Conservation (phyloP, 64 coral and sea anemone species). For the Pocillopora verrucosa region DNA sequence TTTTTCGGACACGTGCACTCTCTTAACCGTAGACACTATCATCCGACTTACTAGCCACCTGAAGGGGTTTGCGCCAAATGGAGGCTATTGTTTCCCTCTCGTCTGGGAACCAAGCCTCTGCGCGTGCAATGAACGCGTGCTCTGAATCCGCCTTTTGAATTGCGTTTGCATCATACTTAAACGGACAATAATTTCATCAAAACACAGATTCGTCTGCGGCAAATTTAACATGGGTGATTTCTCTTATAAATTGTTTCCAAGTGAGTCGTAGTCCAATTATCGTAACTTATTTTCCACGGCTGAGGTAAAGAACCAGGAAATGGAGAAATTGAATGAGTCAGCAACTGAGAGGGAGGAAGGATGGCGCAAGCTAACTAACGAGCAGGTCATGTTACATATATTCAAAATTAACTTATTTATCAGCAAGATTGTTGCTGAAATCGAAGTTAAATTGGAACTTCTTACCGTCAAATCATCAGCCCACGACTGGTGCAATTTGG, state of each 20-base stretch:
- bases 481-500: slow-evolving; percentile 11
- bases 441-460: slow-evolving; percentile 9
- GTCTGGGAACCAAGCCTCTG: too few relatives aligned
- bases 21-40: too few relatives aligned
- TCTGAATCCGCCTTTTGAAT: too few relatives aligned
- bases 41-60: too few relatives aligned
- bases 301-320: neutral
- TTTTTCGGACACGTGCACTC: too few relatives aligned
- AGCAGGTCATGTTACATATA: neutral
- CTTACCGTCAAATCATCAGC: neutral
- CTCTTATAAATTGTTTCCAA: neutral
- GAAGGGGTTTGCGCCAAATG: too few relatives aligned
- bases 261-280: neutral
- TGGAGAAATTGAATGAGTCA: slow-evolving; percentile 19
- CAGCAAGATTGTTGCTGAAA: slow-evolving; percentile 9
- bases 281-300: neutral
- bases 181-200: too few relatives aligned
- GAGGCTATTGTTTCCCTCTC: too few relatives aligned
- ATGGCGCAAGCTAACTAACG: neutral
- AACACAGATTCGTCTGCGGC: too few relatives aligned
- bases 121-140: too few relatives aligned
- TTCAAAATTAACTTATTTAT: slow-evolving; percentile 1
- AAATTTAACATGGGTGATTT: too few relatives aligned
- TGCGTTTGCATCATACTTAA: too few relatives aligned
- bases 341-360: neutral